phyloP scores from a whole-genome alignment of 1,140 invertebrate species.

The Trachelipus rathkii region DNA sequence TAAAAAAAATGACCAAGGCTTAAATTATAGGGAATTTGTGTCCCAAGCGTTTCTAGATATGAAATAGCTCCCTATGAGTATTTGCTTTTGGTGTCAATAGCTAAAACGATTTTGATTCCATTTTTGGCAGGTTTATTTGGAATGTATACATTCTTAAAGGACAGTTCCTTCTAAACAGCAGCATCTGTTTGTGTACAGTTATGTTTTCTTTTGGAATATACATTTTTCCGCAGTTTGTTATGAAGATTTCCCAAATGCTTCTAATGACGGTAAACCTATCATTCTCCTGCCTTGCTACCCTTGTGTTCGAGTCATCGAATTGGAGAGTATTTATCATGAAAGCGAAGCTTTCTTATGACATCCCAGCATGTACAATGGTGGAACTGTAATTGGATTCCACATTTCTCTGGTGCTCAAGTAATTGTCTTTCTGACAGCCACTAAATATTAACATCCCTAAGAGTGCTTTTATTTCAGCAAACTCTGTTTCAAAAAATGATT shows the following conservation, averaged over 20 bases:
- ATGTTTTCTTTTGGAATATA: constrained; percentile 27
- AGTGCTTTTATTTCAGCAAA: constrained; percentile 27
- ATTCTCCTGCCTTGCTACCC: constrained; percentile 28
- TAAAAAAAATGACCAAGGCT: too few relatives aligned
- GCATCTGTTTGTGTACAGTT: constrained; percentile 24
- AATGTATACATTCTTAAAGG: too few relatives aligned
- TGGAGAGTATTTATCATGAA: constrained; percentile 27
- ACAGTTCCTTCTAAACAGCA: too few relatives aligned
- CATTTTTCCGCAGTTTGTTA: constrained; percentile 21
- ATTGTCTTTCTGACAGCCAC: constrained; percentile 23
- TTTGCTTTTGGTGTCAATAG: too few relatives aligned
- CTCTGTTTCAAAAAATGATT: not conserved
- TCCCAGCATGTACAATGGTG: constrained; percentile 24
- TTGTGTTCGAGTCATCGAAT: constrained; percentile 46
- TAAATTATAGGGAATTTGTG: too few relatives aligned
- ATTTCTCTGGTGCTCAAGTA: constrained; percentile 25
- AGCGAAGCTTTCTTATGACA: constrained; percentile 27
- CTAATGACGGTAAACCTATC: constrained; percentile 45
- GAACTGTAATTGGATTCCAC: constrained; percentile 25
- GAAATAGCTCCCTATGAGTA: too few relatives aligned
- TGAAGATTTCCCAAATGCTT: constrained; percentile 43
- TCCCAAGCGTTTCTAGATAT: too few relatives aligned
- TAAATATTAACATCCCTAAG: constrained; percentile 25
- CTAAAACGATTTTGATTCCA: too few relatives aligned
- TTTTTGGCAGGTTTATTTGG: too few relatives aligned